Evolutionary conservation across 2,113 vertebrate species (phyloP).

Genomic region (Pampusana beccarii): DNA sequence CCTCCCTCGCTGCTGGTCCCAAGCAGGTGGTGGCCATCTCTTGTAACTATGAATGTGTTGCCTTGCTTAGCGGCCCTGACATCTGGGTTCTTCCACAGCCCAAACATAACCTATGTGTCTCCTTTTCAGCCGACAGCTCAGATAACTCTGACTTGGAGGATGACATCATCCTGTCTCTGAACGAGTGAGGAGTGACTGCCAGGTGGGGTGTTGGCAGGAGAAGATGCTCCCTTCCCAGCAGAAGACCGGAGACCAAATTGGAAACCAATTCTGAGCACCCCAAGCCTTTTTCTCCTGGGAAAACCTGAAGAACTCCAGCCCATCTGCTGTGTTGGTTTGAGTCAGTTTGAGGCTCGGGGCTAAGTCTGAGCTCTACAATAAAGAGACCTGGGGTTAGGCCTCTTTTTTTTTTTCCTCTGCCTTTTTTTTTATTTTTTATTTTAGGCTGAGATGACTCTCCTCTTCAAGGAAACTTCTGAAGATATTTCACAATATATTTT

Average conservation of each 20-base stretch:
- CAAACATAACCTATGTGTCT: constrained; percentile 37
- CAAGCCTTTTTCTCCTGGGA: constrained; percentile 38
- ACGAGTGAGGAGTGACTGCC: constrained; percentile 72
- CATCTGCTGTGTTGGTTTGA: constrained; percentile 48
- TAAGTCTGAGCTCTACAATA: constrained; percentile 27
- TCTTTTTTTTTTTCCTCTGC: constrained; percentile 55
- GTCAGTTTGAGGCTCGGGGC: constrained; percentile 31
- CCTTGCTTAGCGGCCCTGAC: not conserved
- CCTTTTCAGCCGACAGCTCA: constrained; percentile 89
- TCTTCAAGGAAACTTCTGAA: constrained; percentile 75
- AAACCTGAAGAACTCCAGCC: constrained; percentile 53
- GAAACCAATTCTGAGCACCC: constrained; percentile 48
- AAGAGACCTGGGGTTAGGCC: constrained; percentile 64
- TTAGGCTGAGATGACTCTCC: constrained; percentile 71
- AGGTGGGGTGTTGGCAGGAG: constrained; percentile 31
- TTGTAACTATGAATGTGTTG: not conserved
- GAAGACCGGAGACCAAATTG: constrained; percentile 69
- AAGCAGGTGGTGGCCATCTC: not conserved
- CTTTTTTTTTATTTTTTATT: constrained; percentile 57
- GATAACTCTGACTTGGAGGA: constrained; percentile 98
- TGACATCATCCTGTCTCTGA: constrained; percentile 94
- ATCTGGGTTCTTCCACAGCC: not conserved
- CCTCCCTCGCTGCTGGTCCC: not conserved
- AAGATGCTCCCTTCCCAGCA: constrained; percentile 31
- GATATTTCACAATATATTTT: constrained; percentile 85